Conservation (phyloP, 2,113 vertebrate species). For the Ascaphus truei region DNA sequence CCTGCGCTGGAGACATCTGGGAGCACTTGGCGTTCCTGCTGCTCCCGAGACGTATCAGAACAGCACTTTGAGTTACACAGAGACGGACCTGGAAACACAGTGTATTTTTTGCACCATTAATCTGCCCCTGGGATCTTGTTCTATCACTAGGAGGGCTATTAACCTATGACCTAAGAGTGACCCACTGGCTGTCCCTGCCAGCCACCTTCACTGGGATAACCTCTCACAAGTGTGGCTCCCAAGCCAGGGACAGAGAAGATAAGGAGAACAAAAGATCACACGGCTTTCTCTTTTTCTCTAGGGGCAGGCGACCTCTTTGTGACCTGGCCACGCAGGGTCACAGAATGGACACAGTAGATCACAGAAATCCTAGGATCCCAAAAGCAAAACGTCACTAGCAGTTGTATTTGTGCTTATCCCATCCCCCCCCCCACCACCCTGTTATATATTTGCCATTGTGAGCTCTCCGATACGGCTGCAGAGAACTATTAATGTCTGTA, state of each 20-base stretch:
- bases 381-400: neutral
- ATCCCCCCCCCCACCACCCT: no score
- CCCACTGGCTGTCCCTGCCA: slow-evolving; percentile 22
- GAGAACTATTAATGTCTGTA: no score
- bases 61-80: slow-evolving; percentile 7
- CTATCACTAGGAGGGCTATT: neutral
- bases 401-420: neutral
- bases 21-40: slow-evolving; percentile 16
- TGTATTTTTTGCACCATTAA: slow-evolving; percentile 27
- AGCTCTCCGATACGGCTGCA: no score
- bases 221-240: slow-evolving; percentile 17
- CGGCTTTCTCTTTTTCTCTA: slow-evolving; percentile 46
- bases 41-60: slow-evolving; percentile 16
- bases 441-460: neutral
- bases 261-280: neutral
- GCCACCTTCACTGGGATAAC: slow-evolving; percentile 16
- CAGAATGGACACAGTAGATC: fast-evolving
- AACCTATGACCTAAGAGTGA: slow-evolving; percentile 32
- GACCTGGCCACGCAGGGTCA: slow-evolving; percentile 45
- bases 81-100: slow-evolving; percentile 11
- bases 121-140: slow-evolving; percentile 8
- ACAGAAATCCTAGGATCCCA: fast-evolving
- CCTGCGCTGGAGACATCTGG: slow-evolving; percentile 10
- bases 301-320: slow-evolving; percentile 35
- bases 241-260: slow-evolving; percentile 1